Evolutionary conservation across 2,888 invertebrate genomes (phyloP).

Genomic region (Bombyx huttoni): DNA sequence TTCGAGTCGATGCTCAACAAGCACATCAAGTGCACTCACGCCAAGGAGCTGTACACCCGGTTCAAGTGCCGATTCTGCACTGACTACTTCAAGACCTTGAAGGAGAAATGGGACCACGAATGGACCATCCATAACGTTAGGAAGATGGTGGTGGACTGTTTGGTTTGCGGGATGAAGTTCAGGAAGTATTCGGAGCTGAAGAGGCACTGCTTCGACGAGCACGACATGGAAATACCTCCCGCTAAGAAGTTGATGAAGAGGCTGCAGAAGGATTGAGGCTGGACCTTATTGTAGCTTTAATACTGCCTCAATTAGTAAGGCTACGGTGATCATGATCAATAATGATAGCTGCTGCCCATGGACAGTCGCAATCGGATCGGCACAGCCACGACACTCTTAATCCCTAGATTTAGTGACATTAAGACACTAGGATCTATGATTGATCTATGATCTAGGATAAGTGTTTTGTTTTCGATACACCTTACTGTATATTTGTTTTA

Average conservation of each 20-base stretch:
- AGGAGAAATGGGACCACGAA: slow-evolving; percentile 64
- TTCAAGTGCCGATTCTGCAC: slow-evolving; percentile 48
- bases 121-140: slow-evolving; percentile 55
- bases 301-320: background rate
- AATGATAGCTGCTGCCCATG: too few species aligned
- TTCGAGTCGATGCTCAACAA: slow-evolving; percentile 60
- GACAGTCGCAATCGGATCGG: too few species aligned
- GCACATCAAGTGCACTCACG: slow-evolving; percentile 46
- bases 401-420: too few species aligned
- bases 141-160: slow-evolving; percentile 52
- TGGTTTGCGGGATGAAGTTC: slow-evolving; percentile 45
- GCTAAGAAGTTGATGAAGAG: slow-evolving; percentile 34
- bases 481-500: too few species aligned
- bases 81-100: slow-evolving; percentile 35
- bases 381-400: too few species aligned
- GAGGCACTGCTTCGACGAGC: slow-evolving; percentile 34
- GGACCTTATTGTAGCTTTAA: background rate
- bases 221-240: slow-evolving; percentile 35
- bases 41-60: slow-evolving; percentile 20
- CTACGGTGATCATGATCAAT: background rate
- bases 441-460: too few species aligned
- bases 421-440: too few species aligned
- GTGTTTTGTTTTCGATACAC: too few species aligned
- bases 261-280: slow-evolving; percentile 7
- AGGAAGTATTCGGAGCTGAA: slow-evolving; percentile 55